Conservation (phyloP, 30 jellyfish, hydroid and myxozoan genomes). For the Aurelia sp. region DNA sequence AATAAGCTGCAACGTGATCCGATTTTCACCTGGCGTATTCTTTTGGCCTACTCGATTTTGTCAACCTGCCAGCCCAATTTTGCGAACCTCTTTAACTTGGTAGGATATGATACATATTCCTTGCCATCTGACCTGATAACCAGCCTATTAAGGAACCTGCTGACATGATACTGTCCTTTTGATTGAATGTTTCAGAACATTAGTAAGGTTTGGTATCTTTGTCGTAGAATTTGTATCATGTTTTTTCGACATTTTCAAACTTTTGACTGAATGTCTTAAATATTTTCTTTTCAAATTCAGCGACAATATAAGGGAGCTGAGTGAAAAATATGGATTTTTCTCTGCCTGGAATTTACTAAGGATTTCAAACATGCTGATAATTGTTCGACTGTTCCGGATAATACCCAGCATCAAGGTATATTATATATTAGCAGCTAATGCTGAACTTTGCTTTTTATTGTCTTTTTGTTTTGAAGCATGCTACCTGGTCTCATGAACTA, state of each 20-base stretch:
- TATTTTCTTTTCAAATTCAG: too few relatives aligned
- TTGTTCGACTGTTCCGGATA: conserved; percentile 82
- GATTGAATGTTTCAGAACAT: too few relatives aligned
- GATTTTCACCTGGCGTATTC: too few relatives aligned
- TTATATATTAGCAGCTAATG: background rate
- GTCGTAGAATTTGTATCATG: background rate
- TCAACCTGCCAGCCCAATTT: too few relatives aligned
- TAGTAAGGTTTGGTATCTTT: conserved; percentile 3
- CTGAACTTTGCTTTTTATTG: background rate
- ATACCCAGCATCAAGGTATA: conserved; percentile 88
- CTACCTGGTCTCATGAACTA: background rate
- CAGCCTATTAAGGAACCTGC: too few relatives aligned
- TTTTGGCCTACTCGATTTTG: too few relatives aligned
- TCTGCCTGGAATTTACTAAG: conserved; percentile 88
- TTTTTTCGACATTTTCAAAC: background rate
- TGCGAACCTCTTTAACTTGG: too few relatives aligned
- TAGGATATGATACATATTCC: too few relatives aligned
- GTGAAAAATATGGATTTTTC: conserved; percentile 40
- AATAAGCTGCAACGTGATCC: too few relatives aligned
- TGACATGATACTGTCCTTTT: too few relatives aligned
- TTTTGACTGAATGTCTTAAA: too few relatives aligned
- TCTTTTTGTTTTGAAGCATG: background rate
- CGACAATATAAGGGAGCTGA: conserved; percentile 7
- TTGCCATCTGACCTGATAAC: too few relatives aligned
- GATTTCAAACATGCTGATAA: conserved; percentile 83